These are phyloP conservation scores for Palloptera scutellata DNA, from an alignment of 2,888 invertebrate genomes.

Conservation along the genomic window DNA sequence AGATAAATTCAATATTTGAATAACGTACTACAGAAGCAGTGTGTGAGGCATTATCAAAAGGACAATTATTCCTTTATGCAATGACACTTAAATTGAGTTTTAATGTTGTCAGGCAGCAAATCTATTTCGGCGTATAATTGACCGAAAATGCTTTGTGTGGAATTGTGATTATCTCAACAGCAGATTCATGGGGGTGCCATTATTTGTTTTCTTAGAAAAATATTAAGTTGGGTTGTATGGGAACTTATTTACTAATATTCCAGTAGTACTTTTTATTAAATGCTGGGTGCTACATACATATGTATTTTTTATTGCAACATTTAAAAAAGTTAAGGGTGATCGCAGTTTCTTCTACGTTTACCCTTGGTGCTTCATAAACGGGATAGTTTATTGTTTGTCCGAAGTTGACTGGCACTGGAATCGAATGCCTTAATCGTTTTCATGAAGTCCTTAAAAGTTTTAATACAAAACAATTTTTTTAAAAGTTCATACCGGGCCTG, in stretches of 20 bases:
- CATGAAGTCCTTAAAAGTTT: too few relatives aligned
- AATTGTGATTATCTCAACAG: conserved; percentile 42
- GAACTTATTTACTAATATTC: conserved; percentile 6
- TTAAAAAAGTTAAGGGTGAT: too few relatives aligned
- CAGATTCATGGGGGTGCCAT: conserved; percentile 51
- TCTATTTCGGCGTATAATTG: conserved; percentile 36
- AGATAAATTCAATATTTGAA: conserved; percentile 26
- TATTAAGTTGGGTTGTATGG: conserved; percentile 17
- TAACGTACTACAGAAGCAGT: not conserved
- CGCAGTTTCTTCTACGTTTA: too few relatives aligned
- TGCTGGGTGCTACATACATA: not conserved
- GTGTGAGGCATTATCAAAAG: conserved; percentile 47
- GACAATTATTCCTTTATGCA: conserved; percentile 62
- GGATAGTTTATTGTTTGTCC: too few relatives aligned
- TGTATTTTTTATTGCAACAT: too few relatives aligned
- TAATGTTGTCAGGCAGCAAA: conserved; percentile 53
- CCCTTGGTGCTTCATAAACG: too few relatives aligned
- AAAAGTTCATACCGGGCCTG: too few relatives aligned
- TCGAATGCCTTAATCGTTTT: too few relatives aligned
- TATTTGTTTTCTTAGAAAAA: conserved; percentile 46
- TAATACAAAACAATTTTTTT: too few relatives aligned
- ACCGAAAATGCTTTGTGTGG: conserved; percentile 44
- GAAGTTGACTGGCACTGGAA: too few relatives aligned
- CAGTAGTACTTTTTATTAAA: not conserved
- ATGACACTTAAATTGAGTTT: conserved; percentile 64